phyloP scores from a whole-genome alignment of 2,113 vertebrate genomes.

The Trematomus loennbergii region DNA sequence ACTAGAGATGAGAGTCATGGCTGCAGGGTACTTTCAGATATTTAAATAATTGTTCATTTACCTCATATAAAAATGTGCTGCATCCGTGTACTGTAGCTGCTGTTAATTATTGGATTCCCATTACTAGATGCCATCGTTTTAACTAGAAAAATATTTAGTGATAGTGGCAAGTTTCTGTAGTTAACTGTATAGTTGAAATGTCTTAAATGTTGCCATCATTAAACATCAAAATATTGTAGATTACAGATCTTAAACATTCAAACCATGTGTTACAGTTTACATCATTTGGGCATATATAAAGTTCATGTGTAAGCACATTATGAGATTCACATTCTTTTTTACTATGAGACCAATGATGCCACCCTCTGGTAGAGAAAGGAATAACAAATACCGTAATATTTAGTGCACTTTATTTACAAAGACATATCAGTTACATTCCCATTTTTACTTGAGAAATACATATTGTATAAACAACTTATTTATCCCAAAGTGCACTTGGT shows the following conservation, averaged over 20 bases:
- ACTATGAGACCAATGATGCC: constrained; percentile 57
- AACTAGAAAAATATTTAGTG: too few species aligned
- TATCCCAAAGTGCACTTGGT: constrained; percentile 51
- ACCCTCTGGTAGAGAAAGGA: constrained; percentile 66
- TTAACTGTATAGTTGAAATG: too few species aligned
- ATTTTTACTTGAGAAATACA: constrained; percentile 20
- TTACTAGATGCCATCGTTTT: background rate
- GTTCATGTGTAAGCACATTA: background rate
- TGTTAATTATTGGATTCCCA: background rate
- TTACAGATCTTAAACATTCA: background rate
- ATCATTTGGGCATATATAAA: background rate
- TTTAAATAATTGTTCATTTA: background rate
- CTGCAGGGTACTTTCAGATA: too few species aligned
- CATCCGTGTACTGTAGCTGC: background rate
- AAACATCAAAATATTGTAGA: background rate
- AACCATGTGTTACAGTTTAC: background rate
- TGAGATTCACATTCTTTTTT: background rate
- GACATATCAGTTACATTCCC: constrained; percentile 19
- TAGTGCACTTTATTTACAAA: constrained; percentile 80
- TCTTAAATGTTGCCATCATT: background rate
- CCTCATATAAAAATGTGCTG: background rate
- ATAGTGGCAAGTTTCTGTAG: background rate
- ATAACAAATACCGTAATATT: constrained; percentile 41
- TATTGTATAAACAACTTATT: constrained; percentile 2
- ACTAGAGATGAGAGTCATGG: too few species aligned